Base-by-base conservation (phyloP, 2,797 vertebrate genomes). In the Miichthys miiuy region DNA sequence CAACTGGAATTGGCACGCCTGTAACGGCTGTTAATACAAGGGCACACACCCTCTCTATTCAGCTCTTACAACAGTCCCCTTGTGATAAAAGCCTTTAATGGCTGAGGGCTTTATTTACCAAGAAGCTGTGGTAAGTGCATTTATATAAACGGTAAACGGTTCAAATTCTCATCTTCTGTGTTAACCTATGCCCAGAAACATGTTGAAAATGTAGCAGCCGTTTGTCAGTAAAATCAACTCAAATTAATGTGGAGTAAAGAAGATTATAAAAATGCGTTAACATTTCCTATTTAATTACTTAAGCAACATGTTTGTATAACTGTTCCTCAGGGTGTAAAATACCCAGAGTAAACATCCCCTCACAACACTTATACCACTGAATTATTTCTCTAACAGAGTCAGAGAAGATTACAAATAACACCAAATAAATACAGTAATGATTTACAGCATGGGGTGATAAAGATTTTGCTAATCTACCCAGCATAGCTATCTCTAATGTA, bases 41-140 rank as follows among this genome's bases (percentile, higher is more conserved):
- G 23, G 23, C 62, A 68, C 76, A 83, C 77, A 10, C 79, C 74
- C 67, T 79, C 47, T 81, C 67, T 73, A 70, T 82, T 88, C 74
- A 86, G 54, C 46, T 12, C 12, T n/a, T 5, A 62, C 6, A 79
- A 21, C 74, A 17, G 11, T 17, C 54, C 54, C 58, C 57, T 11
- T 50, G 30, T 66, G 65, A 79, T 71, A 60, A 79, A 79, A 65
- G 63, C 63, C 42, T 72, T n/a, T 16, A 66, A 75, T 41, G 17
- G 14, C 69, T 27, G 20, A 73, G 13, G 20, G 44, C 48, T 75
- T 71, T 55, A 46, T 72, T 63, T 44, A 79, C 27, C 41, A 65
- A 57, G 38, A 75, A 46, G 60, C 52, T 42, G 47, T 34, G 38
- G 42, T 17, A 20, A 42, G 7, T 12, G n/a, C 12, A 64, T 34